A percentile compares a stretch with the other conserved stretches of the same genome.
Evolutionary conservation across 1,140 invertebrate genomes (phyloP).

Genomic region (Lethrus apterus): DNA sequence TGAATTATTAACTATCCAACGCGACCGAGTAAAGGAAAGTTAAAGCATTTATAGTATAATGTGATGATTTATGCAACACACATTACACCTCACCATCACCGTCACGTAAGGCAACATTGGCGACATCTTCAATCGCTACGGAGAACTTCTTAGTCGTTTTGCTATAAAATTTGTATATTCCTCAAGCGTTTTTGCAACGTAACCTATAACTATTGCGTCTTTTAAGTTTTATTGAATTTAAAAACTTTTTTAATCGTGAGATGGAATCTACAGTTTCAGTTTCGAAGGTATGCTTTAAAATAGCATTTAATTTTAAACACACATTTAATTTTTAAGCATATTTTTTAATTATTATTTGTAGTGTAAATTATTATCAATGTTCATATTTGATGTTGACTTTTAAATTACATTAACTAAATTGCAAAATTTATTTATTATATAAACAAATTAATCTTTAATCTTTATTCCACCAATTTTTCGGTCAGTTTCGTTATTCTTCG

Average conservation of each 20-base stretch:
- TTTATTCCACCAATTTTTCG: slow-evolving; percentile 13
- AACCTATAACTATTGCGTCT: too few relatives aligned
- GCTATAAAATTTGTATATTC: too few relatives aligned
- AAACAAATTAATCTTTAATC: not conserved
- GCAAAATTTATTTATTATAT: slow-evolving; percentile 11
- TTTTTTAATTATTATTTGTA: not conserved
- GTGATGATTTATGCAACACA: too few relatives aligned
- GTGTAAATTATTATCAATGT: not conserved
- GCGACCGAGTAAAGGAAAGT: too few relatives aligned
- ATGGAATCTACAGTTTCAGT: slow-evolving; percentile 42
- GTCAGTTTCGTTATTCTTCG: not conserved
- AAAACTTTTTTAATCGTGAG: not conserved
- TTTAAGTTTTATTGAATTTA: too few relatives aligned
- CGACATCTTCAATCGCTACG: not conserved
- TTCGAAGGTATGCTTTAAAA: slow-evolving; percentile 32
- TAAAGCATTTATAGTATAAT: too few relatives aligned
- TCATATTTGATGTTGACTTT: too few relatives aligned
- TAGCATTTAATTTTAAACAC: not conserved
- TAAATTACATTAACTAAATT: slow-evolving; percentile 4
- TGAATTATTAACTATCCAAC: too few relatives aligned
- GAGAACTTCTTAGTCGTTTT: too few relatives aligned
- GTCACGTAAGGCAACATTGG: not conserved
- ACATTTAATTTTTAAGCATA: slow-evolving; percentile 1
- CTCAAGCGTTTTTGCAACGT: too few relatives aligned
- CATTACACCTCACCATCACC: too few relatives aligned